These are phyloP conservation scores for Syngnathus rostellatus DNA, from an alignment of 2,797 vertebrate species.

Conservation along the genomic window DNA sequence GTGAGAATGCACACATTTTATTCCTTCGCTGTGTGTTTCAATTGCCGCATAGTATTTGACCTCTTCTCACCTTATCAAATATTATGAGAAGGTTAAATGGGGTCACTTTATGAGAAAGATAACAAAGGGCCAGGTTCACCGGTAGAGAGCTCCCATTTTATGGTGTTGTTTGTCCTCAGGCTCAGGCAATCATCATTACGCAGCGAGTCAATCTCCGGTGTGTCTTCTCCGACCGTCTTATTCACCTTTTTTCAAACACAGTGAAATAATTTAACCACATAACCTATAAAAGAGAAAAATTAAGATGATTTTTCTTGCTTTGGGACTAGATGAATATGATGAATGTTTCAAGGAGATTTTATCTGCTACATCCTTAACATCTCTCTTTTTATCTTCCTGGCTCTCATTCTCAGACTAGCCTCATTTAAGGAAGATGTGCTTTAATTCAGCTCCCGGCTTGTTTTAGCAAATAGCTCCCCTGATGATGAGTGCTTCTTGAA, in stretches of 20 bases:
- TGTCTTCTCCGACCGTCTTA: conserved; percentile 32
- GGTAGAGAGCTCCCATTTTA: conserved; percentile 18
- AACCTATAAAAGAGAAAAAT: conserved; percentile 36
- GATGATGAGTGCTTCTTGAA: not conserved
- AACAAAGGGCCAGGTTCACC: conserved; percentile 20
- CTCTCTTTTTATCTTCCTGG: conserved; percentile 35
- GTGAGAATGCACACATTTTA: not conserved
- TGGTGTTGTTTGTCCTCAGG: conserved; percentile 32
- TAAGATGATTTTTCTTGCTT: conserved; percentile 28
- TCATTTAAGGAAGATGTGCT: conserved; percentile 42
- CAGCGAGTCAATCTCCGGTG: conserved; percentile 34
- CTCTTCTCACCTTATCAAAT: conserved; percentile 25
- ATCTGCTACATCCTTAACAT: conserved; percentile 51
- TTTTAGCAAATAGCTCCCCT: conserved; percentile 5
- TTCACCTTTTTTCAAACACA: conserved; percentile 49
- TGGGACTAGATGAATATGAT: conserved; percentile 38
- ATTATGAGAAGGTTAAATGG: conserved; percentile 41
- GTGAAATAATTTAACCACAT: conserved; percentile 47
- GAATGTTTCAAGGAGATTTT: conserved; percentile 42
- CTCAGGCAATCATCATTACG: conserved; percentile 37
- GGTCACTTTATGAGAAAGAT: conserved; percentile 45
- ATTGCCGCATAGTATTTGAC: conserved; percentile 20
- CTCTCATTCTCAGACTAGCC: conserved; percentile 37
- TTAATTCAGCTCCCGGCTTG: conserved; percentile 23
- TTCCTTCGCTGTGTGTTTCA: not conserved